Conservation (phyloP, 2,797 vertebrate species). For the Thalassophryne amazonica region DNA sequence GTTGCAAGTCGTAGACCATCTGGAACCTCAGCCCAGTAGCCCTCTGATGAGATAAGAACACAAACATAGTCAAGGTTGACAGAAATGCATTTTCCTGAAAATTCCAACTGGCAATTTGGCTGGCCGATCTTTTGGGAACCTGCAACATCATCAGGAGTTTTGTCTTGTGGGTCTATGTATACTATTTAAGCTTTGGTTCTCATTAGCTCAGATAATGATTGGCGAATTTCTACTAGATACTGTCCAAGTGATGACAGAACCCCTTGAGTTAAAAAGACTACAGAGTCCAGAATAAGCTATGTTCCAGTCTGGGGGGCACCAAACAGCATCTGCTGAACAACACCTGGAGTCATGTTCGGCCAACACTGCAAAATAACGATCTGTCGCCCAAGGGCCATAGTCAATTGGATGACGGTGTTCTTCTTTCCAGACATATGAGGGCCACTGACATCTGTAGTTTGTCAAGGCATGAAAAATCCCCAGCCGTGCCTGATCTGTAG, state of each 20-base stretch:
- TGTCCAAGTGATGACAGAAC: conserved; percentile 78
- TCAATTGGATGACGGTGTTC: conserved; percentile 68
- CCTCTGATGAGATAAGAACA: conserved; percentile 68
- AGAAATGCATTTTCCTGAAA: conserved; percentile 70
- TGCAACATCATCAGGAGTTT: neutral
- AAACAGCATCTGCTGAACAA: conserved; percentile 74
- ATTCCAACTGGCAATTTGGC: conserved; percentile 33
- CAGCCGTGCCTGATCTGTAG: conserved; percentile 76
- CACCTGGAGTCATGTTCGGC: conserved; percentile 34
- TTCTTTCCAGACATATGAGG: conserved; percentile 75
- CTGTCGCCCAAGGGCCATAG: conserved; percentile 78
- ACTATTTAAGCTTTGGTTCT: conserved; percentile 3
- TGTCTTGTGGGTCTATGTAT: neutral
- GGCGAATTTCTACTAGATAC: conserved; percentile 71
- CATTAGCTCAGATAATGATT: conserved; percentile 57
- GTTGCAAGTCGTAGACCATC: conserved; percentile 73
- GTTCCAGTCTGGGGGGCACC: conserved; percentile 83
- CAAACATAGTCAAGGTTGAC: conserved; percentile 77
- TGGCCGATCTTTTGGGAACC: conserved; percentile 6
- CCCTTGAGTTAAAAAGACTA: conserved; percentile 65
- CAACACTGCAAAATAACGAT: conserved; percentile 76
- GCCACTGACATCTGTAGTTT: conserved; percentile 77
- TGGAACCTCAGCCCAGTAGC: conserved; percentile 49
- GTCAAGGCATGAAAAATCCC: conserved; percentile 80
- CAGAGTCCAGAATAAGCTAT: conserved; percentile 81